Evolutionary conservation across 1,140 invertebrate genomes (phyloP).

Genomic region (Drosophila pallidifrons): DNA sequence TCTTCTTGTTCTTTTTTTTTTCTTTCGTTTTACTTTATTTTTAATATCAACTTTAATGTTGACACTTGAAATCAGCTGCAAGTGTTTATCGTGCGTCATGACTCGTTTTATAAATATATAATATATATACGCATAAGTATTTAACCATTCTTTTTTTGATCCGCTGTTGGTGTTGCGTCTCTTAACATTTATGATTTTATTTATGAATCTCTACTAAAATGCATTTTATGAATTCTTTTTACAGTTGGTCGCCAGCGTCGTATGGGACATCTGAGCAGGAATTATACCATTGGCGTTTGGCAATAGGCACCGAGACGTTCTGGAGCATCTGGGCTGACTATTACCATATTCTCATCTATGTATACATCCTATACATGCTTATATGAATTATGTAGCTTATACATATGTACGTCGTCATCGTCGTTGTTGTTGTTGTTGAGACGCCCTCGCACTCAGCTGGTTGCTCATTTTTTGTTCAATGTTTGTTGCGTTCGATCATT

Average conservation of each 20-base stretch:
- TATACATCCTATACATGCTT: conserved; percentile 24
- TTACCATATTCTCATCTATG: conserved; percentile 34
- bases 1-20: not conserved
- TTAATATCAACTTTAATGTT: conserved; percentile 33
- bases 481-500: conserved; percentile 73
- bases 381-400: conserved; percentile 35
- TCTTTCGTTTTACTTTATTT: not conserved
- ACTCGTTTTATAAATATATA: conserved; percentile 33
- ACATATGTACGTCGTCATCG: conserved; percentile 17
- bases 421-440: conserved; percentile 52
- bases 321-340: conserved; percentile 29
- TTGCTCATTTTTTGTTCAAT: conserved; percentile 58
- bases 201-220: conserved; percentile 32
- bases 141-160: conserved; percentile 34
- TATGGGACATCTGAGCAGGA: conserved; percentile 82
- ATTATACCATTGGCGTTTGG: conserved; percentile 81
- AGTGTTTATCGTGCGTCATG: conserved; percentile 54
- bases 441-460: conserved; percentile 19
- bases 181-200: conserved; percentile 9
- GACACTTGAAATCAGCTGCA: conserved; percentile 45
- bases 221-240: conserved; percentile 45
- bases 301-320: conserved; percentile 53
- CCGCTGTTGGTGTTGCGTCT: conserved; percentile 52
- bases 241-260: conserved; percentile 83
- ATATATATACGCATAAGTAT: conserved; percentile 17